Evolutionary conservation across 1,140 invertebrate species (phyloP).

Genomic region (Euborellia annulipes): DNA sequence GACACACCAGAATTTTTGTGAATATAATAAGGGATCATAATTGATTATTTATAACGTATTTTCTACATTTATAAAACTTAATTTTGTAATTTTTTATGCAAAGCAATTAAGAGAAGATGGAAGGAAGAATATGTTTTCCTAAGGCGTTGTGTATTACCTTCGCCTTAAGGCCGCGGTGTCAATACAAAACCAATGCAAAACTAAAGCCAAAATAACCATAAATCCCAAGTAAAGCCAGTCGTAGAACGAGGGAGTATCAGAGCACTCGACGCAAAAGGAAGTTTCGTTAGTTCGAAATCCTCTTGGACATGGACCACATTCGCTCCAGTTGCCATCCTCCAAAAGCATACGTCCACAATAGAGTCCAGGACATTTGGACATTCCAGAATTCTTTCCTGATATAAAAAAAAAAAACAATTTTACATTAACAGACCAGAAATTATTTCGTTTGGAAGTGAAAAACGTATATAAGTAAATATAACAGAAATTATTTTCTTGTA

Average conservation of each 20-base stretch:
- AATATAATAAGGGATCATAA: no score
- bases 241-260: slow-evolving; percentile 62
- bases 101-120: no score
- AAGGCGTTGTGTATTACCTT: no score
- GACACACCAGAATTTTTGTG: no score
- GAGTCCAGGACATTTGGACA: slow-evolving; percentile 55
- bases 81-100: no score
- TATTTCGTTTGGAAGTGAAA: background rate
- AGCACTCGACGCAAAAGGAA: slow-evolving; percentile 60
- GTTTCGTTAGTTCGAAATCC: slow-evolving; percentile 51
- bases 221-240: slow-evolving; percentile 90
- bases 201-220: slow-evolving; percentile 69
- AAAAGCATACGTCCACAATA: slow-evolving; percentile 64
- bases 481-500: background rate
- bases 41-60: no score
- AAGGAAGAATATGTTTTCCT: no score
- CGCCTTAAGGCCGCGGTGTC: slow-evolving; percentile 62
- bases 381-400: no score
- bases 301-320: slow-evolving; percentile 72
- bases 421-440: background rate
- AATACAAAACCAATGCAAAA: slow-evolving; percentile 84
- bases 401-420: no score
- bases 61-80: no score
- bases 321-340: slow-evolving; percentile 49
- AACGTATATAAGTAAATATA: no score